A percentile compares a stretch with the other conserved stretches of the same genome.
phyloP scores from a whole-genome alignment of 1,140 invertebrate genomes.

The Drosophila serrata region DNA sequence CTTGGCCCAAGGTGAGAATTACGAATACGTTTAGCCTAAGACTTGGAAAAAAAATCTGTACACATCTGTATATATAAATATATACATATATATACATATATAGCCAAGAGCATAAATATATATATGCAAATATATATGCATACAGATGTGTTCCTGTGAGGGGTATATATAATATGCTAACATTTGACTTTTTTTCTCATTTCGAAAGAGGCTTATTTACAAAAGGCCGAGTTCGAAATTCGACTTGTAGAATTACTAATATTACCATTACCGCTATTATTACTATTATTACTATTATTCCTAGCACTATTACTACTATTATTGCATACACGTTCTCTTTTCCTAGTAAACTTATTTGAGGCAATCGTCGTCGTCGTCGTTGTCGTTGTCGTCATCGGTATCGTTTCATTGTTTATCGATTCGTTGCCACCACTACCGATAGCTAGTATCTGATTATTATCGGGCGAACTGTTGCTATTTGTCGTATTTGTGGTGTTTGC shows the following conservation, averaged over 20 bases:
- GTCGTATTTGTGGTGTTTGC: conserved; percentile 39
- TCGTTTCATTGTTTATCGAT: conserved; percentile 21
- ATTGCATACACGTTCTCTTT: conserved; percentile 84
- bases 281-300: conserved; percentile 65
- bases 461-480: conserved; percentile 51
- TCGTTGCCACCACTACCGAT: conserved; percentile 22
- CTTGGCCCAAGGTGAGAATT: conserved; percentile 45
- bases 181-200: conserved; percentile 76
- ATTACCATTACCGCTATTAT: conserved; percentile 72
- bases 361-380: conserved; percentile 30
- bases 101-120: conserved; percentile 7
- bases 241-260: conserved; percentile 82
- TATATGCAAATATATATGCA: conserved; percentile 14
- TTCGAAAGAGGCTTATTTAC: conserved; percentile 81
- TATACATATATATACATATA: conserved; percentile 12
- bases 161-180: conserved; percentile 62
- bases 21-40: conserved; percentile 44
- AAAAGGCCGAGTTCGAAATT: conserved; percentile 83
- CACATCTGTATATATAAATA: conserved; percentile 26
- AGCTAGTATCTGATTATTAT: conserved; percentile 26
- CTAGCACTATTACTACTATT: conserved; percentile 81
- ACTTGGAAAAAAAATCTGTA: conserved; percentile 50
- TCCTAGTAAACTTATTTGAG: conserved; percentile 83
- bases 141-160: conserved; percentile 1
- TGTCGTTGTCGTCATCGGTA: neutral